Evolutionary conservation across 2,797 vertebrate genomes (phyloP), one percentile per base, ranked within the genome.

Genomic region (Phoebastria nigripes): DNA sequence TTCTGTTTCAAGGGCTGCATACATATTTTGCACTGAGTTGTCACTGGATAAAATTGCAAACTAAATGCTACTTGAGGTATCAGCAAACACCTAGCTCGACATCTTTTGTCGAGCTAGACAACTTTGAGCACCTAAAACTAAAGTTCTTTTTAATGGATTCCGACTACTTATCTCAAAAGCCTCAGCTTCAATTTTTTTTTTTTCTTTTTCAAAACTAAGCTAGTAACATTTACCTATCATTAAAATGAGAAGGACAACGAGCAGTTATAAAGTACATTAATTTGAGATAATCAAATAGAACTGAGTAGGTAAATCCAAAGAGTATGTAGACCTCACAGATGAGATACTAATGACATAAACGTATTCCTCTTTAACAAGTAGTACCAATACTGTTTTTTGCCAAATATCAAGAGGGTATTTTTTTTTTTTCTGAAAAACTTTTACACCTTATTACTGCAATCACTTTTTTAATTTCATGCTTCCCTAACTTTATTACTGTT

Each of bases 391-490:
- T 81, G 44, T n/a, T 94, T 95, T 90, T 83, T 18, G 11, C 62
- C 65, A 95, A 93, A n/a, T n/a, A 90, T 90, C 87, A 96, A 88
- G 71, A 70, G 28, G 33, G 41, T 69, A 71, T n/a, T 63, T 92
- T 41, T 76, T 81, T 96, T 92, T 92, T 91, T 94, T 35, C 71
- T 41, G 61, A 55, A 94, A 93, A 96, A 96, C 72, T 76, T 93
- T 47, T 54, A 94, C 82, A 96, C 94, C 81, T 95, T 93, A 96
- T 96, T 95, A 93, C 91, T 67, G 83, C 91, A 95, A 97, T 87
- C 95, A 93, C 94, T 94, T 96, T 85, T 97, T 98, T 97, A 97
- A 98, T 98, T 98, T 98, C 98, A 98, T 97, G 97, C 97, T 97
- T 96, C 96, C 93, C 94, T 98, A 98, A 97, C 96, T 98, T 97